phyloP scores from a whole-genome alignment of 1,140 invertebrate species.

The Drosophila mojavensis region DNA sequence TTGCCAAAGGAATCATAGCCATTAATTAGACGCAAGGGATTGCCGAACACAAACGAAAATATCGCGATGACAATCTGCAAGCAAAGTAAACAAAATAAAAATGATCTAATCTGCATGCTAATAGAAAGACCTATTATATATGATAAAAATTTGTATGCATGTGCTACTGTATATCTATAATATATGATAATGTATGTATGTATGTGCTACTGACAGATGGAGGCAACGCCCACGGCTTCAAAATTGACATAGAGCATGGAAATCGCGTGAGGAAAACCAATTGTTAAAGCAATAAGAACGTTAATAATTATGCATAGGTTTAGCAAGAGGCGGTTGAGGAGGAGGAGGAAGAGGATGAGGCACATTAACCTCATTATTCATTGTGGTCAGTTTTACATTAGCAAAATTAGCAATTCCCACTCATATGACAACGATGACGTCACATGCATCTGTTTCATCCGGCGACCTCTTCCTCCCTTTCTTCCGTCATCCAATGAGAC shows the following conservation, averaged over 20 bases:
- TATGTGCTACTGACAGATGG: too few species aligned
- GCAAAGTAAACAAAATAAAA: constrained; percentile 15
- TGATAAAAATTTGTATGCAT: not conserved
- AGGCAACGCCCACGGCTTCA: constrained; percentile 55
- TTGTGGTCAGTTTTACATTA: constrained; percentile 47
- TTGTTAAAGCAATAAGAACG: not conserved
- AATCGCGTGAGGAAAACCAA: constrained; percentile 35
- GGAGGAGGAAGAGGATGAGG: not conserved
- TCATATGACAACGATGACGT: constrained; percentile 59
- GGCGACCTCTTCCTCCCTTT: constrained; percentile 14
- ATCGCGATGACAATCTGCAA: constrained; percentile 91
- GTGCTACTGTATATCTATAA: constrained; percentile 21
- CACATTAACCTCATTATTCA: constrained; percentile 30
- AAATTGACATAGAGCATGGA: constrained; percentile 34
- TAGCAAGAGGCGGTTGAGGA: not conserved
- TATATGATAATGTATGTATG: too few species aligned
- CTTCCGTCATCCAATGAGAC: constrained; percentile 7
- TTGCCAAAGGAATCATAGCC: constrained; percentile 98
- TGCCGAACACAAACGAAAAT: constrained; percentile 95
- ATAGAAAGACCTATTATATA: constrained; percentile 7
- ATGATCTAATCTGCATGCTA: constrained; percentile 17
- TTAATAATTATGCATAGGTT: not conserved
- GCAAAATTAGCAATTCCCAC: constrained; percentile 55
- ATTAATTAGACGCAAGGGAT: constrained; percentile 93
- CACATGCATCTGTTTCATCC: constrained; percentile 41